Percentiles rank a stretch among this genome's conserved stretches.
These are phyloP conservation scores for Mus spretus DNA, from an alignment of 2,797 vertebrate genomes.

Conservation along the genomic window DNA sequence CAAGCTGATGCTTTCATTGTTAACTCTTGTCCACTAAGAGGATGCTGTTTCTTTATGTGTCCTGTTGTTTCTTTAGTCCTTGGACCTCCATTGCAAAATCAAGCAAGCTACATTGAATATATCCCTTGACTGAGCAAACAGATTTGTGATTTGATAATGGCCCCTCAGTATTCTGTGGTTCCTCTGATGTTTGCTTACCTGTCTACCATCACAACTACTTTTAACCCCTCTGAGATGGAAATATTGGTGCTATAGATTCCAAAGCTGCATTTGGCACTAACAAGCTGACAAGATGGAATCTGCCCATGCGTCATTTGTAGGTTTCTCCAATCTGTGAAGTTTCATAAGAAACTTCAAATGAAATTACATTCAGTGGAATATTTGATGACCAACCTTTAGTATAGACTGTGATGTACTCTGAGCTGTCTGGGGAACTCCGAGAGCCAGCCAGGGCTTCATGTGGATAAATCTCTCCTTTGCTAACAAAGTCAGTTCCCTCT, in stretches of 20 bases:
- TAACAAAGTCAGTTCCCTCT: conserved; percentile 58
- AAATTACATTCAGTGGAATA: neutral
- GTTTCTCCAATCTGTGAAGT: neutral
- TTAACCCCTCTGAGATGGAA: neutral
- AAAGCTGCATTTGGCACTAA: neutral
- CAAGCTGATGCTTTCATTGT: fast-evolving
- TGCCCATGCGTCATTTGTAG: neutral
- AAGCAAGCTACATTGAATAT: neutral
- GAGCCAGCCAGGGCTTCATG: neutral
- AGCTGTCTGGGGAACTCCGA: conserved; percentile 41
- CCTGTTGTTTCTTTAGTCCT: neutral
- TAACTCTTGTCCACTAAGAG: neutral
- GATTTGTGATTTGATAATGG: neutral
- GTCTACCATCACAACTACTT: fast-evolving
- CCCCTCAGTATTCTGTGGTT: neutral
- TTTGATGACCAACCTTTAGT: conserved; percentile 57
- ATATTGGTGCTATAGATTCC: neutral
- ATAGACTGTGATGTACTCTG: neutral
- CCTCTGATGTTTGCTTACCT: neutral
- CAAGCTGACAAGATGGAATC: fast-evolving
- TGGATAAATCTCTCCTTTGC: conserved; percentile 44
- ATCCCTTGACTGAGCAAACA: neutral
- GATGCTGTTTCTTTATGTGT: neutral
- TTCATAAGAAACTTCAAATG: conserved; percentile 44
- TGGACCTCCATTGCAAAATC: too few relatives aligned